These are phyloP conservation scores for Hycleus cichorii DNA, from an alignment of 1,140 invertebrate genomes.

Conservation along the genomic window DNA sequence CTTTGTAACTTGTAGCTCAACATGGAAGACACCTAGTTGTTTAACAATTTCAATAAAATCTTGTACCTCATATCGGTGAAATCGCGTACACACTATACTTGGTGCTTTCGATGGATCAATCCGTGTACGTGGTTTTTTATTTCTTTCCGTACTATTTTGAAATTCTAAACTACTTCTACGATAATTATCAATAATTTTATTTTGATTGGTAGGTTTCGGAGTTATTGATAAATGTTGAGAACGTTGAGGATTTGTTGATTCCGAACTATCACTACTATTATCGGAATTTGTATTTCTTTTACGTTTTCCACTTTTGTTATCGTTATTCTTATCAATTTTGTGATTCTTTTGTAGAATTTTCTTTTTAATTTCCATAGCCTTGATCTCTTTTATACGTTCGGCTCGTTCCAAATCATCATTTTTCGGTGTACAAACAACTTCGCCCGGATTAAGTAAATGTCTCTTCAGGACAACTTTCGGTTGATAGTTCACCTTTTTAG, in stretches of 20 bases:
- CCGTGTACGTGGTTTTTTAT: slow-evolving; percentile 3
- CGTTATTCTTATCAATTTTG: no score
- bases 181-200: background rate
- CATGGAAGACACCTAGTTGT: slow-evolving; percentile 42
- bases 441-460: background rate
- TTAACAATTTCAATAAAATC: slow-evolving; percentile 40
- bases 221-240: slow-evolving; percentile 2
- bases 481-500: background rate
- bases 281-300: no score
- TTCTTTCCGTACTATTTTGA: background rate
- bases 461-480: no score
- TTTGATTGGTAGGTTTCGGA: background rate
- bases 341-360: background rate
- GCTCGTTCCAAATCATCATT: background rate
- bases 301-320: no score
- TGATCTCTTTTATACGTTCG: background rate
- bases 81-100: slow-evolving; percentile 36
- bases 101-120: slow-evolving; percentile 12
- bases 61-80: slow-evolving; percentile 29
- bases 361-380: slow-evolving; percentile 1
- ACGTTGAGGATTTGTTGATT: slow-evolving; percentile 4
- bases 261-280: background rate
- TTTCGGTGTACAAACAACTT: background rate
- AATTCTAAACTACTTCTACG: slow-evolving; percentile 34
- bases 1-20: slow-evolving; percentile 44